Base-by-base conservation (phyloP, 1,140 invertebrate species). In the Frieseomelitta varia region DNA sequence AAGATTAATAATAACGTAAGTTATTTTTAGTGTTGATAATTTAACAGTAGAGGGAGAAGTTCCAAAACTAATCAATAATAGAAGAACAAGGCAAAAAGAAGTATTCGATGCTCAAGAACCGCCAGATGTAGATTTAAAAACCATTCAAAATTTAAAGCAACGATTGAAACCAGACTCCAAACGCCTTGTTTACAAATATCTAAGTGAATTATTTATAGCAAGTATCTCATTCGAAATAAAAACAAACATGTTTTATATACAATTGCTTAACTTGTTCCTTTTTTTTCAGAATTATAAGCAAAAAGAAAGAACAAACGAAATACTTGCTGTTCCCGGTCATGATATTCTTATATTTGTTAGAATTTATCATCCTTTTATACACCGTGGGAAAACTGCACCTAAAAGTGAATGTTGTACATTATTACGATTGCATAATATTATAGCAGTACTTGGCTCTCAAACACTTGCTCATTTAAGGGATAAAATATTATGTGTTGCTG, bases 401-500 rank as follows among this genome's bases (percentile, higher is more conserved):
- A 79, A 24, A 1, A 55, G 1, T 4, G 65, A 71, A 47, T 80
- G 58, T 77, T 68, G 19, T 63, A 30, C 85, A 75, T 56, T 90
- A 95, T 51, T 95, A 65, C 39, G 61, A 39, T 17, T 96, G 68
- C 93, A 94, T 65, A 95, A 96, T 90, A 95, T 97, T 82, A 94
- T 97, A 69, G 90, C 96, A 21, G 94, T 97, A 39, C 89, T 96
- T 39, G 97, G 97, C 0, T 94, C 93, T 65, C 96, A 97, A 87
- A 95, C 93, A 51, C 93, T 98, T 82, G 95, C 95, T 51, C 95
- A 96, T 39, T 92, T 98, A 24, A 94, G 96, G 27, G 97, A 97
- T 88, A 95, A 95, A 85, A 96, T 98, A 78, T 93, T 91, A 1
- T 98, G 97, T 91, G 87, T 96, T 24, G 96, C 96, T 82, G 97